Evolutionary conservation across 2,113 vertebrate genomes (phyloP).

Genomic region (Callopanchax toddi): DNA sequence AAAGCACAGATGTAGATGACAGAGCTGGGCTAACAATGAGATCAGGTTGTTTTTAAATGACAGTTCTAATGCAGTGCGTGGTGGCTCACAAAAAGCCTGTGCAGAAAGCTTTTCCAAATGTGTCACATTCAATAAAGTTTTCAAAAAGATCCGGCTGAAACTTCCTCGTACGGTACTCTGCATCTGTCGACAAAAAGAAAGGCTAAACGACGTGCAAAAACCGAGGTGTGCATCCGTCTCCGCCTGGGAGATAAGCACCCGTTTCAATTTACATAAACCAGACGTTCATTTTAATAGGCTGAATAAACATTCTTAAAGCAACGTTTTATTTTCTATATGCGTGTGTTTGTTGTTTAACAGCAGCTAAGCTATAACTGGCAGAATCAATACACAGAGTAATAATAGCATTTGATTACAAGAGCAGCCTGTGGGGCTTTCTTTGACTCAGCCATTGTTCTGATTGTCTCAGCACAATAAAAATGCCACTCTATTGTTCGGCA

Average conservation of each 20-base stretch:
- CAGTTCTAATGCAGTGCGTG: constrained; percentile 30
- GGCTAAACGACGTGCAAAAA: constrained; percentile 12
- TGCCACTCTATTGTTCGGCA: constrained; percentile 7
- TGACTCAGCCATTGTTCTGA: constrained; percentile 26
- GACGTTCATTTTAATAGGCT: constrained; percentile 11
- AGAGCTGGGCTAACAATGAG: constrained; percentile 22
- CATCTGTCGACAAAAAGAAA: constrained; percentile 5
- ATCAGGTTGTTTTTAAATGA: constrained; percentile 39
- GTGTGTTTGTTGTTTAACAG: constrained; percentile 26
- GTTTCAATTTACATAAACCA: not conserved
- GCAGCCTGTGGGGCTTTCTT: constrained; percentile 5
- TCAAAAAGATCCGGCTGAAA: constrained; percentile 13
- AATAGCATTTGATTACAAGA: constrained; percentile 23
- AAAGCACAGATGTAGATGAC: constrained; percentile 22
- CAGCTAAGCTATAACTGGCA: constrained; percentile 15
- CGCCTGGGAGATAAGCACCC: not conserved
- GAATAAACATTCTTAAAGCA: not conserved
- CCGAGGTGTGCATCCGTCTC: not conserved
- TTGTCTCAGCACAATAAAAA: constrained; percentile 19
- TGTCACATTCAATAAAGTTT: constrained; percentile 31
- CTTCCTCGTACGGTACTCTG: constrained; percentile 8
- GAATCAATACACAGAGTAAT: constrained; percentile 25
- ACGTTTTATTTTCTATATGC: constrained; percentile 15
- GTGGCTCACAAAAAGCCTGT: constrained; percentile 25
- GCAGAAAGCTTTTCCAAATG: constrained; percentile 31